Evolutionary conservation across 2,113 vertebrate species (phyloP), one percentile per base, ranked within the genome.

Genomic region (Mesitornis unicolor): DNA sequence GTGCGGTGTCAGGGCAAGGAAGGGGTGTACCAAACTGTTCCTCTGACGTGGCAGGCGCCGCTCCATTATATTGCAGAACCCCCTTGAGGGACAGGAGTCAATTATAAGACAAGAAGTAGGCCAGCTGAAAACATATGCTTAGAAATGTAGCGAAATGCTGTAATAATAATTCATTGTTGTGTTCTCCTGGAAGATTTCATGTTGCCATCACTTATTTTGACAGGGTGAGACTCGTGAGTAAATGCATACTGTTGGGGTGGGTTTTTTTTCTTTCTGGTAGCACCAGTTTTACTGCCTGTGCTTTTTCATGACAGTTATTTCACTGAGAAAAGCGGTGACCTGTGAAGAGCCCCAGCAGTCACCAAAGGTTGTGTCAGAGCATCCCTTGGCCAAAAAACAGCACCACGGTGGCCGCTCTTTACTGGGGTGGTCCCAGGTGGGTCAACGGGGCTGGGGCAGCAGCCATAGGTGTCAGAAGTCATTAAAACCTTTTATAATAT

Each of bases 81-180:
- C 97, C 97, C 98, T 97, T 70, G 90, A 97, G 97, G 98, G 94
- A 97, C 95, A 94, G 91, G 92, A 98, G 97, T 96, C 98, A 98
- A 98, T 98, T 98, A 94, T 75, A 89, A 85, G 92, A 50, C 85
- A 92, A 77, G 71, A 98, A 98, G 93, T 98, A 98, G 98, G 98
- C 97, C 98, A 97, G 89, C 89, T 82, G 93, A 82, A 96, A 88
- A 93, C 95, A 24, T 69, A 80, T 59, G 91, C 90, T 74, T 75
- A 54, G 74, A 77, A 77, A 93, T 95, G 74, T 82, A n/a, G 74
- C 87, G 86, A 80, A 3, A 67, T 2, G 78, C 95, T 96, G 70
- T 35, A 78, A 78, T 64, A 85, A 35, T 71, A 84, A 36, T 51
- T 96, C 42, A 64, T 79, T 68, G 26, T 9, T 10, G 13, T 6